Evolutionary conservation across 2,113 vertebrate species (phyloP).

Genomic region (Thamnaconus septentrionalis): DNA sequence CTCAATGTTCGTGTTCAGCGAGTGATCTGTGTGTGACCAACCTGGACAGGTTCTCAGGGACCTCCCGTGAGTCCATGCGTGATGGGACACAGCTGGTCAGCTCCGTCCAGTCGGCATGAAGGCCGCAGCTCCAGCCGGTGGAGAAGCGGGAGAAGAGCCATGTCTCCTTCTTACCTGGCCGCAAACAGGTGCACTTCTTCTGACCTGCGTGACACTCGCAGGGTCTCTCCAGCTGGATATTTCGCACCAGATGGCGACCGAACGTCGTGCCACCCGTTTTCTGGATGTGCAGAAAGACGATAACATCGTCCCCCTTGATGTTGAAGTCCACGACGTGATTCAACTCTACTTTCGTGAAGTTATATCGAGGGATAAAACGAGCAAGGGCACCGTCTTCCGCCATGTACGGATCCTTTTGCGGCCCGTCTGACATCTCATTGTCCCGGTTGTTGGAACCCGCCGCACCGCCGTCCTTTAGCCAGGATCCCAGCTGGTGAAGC

Average conservation of each 20-base stretch:
- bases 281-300: slow-evolving; percentile 85
- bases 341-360: slow-evolving; percentile 86
- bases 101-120: slow-evolving; percentile 86
- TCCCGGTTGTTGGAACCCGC: slow-evolving; percentile 4
- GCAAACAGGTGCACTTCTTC: slow-evolving; percentile 95
- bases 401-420: slow-evolving; percentile 85
- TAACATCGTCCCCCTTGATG: slow-evolving; percentile 92
- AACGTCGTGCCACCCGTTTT: slow-evolving; percentile 90
- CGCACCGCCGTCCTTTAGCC: slow-evolving; percentile 49
- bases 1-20: neutral
- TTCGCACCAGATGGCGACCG: slow-evolving; percentile 89
- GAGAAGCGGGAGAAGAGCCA: slow-evolving; percentile 91
- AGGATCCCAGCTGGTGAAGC: slow-evolving; percentile 78
- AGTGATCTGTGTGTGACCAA: slow-evolving; percentile 58
- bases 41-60: slow-evolving; percentile 78
- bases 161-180: slow-evolving; percentile 92
- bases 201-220: slow-evolving; percentile 94
- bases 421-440: slow-evolving; percentile 22
- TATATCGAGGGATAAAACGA: slow-evolving; percentile 88
- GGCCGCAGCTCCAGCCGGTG: slow-evolving; percentile 86
- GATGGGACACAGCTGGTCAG: slow-evolving; percentile 86
- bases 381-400: slow-evolving; percentile 87
- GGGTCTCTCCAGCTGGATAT: slow-evolving; percentile 94
- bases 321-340: slow-evolving; percentile 85
- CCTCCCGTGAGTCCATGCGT: slow-evolving; percentile 82